phyloP scores from a whole-genome alignment of 35 echinoderm and acorn worm genomes.

The Holothuria glaberrima region DNA sequence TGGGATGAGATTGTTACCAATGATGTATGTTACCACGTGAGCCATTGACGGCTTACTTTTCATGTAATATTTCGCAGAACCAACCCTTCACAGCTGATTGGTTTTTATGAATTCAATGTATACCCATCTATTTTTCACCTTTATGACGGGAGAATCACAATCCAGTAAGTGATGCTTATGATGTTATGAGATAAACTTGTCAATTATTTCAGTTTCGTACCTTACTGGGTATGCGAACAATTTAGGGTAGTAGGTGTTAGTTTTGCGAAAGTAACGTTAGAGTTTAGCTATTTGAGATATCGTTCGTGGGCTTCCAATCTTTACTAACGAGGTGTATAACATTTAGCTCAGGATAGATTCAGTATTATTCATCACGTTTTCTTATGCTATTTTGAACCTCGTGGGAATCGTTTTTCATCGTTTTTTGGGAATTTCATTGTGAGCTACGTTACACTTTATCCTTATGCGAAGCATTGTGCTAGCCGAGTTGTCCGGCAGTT shows the following conservation, averaged over 20 bases:
- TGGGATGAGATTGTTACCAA: background rate
- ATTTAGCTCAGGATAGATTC: constrained; percentile 19
- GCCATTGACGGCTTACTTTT: constrained; percentile 22
- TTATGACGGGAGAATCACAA: constrained; percentile 25
- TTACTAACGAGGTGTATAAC: constrained; percentile 1
- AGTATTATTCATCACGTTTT: constrained; percentile 4
- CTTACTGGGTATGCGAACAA: background rate
- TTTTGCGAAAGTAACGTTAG: constrained; percentile 19
- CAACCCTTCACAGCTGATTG: constrained; percentile 26
- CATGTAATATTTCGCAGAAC: background rate
- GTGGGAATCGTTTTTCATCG: background rate
- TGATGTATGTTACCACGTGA: background rate
- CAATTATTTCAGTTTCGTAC: background rate
- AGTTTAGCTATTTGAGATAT: constrained; percentile 22
- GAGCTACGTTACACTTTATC: background rate
- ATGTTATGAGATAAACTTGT: background rate
- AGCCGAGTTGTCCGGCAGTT: background rate
- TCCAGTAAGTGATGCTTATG: constrained; percentile 19
- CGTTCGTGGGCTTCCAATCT: too few species aligned
- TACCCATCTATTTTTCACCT: background rate
- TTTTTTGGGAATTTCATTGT: background rate
- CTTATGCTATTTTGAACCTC: background rate
- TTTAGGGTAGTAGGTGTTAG: constrained; percentile 5
- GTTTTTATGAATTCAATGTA: constrained; percentile 20
- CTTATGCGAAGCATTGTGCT: background rate